Conservation (phyloP, 2,113 vertebrate species). For the Peromyscus californicus region DNA sequence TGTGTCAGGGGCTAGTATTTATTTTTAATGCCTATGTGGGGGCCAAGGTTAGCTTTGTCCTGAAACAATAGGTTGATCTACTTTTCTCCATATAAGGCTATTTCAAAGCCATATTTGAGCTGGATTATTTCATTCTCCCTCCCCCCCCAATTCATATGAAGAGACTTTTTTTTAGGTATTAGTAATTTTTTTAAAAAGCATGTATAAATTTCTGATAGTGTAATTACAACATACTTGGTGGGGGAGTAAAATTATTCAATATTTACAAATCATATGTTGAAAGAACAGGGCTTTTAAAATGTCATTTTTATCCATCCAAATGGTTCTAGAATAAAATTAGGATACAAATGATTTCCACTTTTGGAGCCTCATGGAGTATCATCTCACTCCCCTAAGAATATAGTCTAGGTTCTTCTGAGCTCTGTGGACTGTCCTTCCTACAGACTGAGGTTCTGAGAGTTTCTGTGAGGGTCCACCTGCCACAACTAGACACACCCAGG, state of each 20-base stretch:
- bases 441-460: not conserved
- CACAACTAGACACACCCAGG: not conserved
- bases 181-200: not conserved
- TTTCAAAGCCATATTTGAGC: not conserved
- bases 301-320: not conserved
- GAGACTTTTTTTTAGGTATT: not conserved
- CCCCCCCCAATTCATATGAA: not conserved
- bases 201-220: not conserved
- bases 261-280: not conserved
- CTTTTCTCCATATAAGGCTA: not conserved
- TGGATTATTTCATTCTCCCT: not conserved
- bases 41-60: not conserved
- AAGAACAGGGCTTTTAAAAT: not conserved
- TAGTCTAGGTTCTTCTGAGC: not conserved
- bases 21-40: conserved; percentile 9
- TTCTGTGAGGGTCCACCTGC: not conserved
- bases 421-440: not conserved
- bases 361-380: not conserved
- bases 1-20: not conserved
- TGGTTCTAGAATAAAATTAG: conserved; percentile 16
- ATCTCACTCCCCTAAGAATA: not conserved
- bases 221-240: not conserved
- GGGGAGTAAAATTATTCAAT: not conserved
- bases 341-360: not conserved
- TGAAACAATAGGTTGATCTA: not conserved